These are phyloP conservation scores for Camponotus vicinus DNA, from an alignment of 1,140 invertebrate genomes.

Conservation along the genomic window DNA sequence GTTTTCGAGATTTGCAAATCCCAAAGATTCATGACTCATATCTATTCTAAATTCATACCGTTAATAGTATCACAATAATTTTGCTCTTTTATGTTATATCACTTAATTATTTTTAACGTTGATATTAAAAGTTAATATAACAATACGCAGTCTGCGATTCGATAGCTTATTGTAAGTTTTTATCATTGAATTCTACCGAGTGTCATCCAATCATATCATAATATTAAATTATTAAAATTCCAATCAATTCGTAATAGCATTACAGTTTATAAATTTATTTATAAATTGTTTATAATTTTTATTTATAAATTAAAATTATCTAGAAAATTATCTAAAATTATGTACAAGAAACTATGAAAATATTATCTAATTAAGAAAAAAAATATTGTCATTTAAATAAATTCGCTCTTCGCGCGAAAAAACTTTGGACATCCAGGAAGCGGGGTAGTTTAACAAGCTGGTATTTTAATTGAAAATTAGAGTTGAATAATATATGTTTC, in stretches of 20 bases:
- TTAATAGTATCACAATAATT: background rate
- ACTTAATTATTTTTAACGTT: background rate
- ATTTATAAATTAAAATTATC: background rate
- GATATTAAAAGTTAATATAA: background rate
- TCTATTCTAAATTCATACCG: background rate
- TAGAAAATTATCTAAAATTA: background rate
- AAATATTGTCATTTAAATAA: background rate
- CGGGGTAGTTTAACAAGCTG: background rate
- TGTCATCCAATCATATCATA: background rate
- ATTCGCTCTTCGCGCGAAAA: background rate
- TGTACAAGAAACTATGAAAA: background rate
- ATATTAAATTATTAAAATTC: background rate
- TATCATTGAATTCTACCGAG: background rate
- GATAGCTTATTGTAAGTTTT: background rate
- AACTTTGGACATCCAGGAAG: background rate
- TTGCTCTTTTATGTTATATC: background rate
- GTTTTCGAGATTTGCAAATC: background rate
- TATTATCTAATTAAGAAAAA: background rate
- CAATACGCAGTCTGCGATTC: background rate
- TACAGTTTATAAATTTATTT: no score
- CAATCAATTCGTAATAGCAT: background rate
- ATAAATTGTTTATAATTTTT: background rate
- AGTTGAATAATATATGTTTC: background rate
- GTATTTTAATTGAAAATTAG: constrained; percentile 3
- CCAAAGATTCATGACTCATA: background rate